A percentile compares a stretch with the other conserved stretches of the same genome.
These are phyloP conservation scores for Anoncus sp. DNA, from an alignment of 2,888 invertebrate genomes.

Conservation along the genomic window DNA sequence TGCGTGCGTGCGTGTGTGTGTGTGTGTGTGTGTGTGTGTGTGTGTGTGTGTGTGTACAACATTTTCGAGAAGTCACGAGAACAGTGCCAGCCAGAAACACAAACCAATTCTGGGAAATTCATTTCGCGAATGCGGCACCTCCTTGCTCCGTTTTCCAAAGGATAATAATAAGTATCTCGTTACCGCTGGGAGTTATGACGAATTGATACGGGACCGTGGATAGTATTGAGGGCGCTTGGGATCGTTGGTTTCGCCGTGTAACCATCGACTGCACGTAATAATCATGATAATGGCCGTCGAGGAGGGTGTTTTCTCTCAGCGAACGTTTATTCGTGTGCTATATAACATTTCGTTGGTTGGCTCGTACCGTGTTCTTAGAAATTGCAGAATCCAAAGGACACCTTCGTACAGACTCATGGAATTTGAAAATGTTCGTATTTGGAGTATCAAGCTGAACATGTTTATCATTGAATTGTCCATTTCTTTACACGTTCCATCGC, in stretches of 20 bases:
- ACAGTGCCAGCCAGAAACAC: slow-evolving; percentile 14
- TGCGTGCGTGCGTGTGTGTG: too few species aligned
- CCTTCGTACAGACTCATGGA: background rate
- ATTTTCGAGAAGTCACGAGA: slow-evolving; percentile 72
- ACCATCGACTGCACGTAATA: slow-evolving; percentile 48
- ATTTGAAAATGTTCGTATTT: background rate
- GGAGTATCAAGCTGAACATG: background rate
- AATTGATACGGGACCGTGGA: slow-evolving; percentile 69
- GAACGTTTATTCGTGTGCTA: slow-evolving; percentile 21
- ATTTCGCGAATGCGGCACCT: slow-evolving; percentile 26
- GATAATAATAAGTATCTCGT: slow-evolving; percentile 79
- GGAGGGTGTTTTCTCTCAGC: slow-evolving; percentile 25
- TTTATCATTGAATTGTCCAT: slow-evolving; percentile 10
- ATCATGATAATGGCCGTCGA: slow-evolving; percentile 43
- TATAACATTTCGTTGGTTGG: slow-evolving; percentile 16
- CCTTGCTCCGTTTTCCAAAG: slow-evolving; percentile 5
- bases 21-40: slow-evolving; percentile 20
- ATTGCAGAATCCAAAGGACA: background rate
- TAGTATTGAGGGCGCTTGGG: slow-evolving; percentile 7
- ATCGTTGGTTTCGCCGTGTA: slow-evolving; percentile 20
- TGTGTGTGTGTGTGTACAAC: slow-evolving; percentile 37
- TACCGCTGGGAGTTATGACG: slow-evolving; percentile 74
- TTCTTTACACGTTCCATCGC: slow-evolving; percentile 8
- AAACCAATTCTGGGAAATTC: slow-evolving; percentile 40
- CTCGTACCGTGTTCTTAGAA: background rate